Evolutionary conservation across 92 coral and sea anemone species (phyloP), one percentile per base, ranked within the genome.

Genomic region (Meandrina meandrites): DNA sequence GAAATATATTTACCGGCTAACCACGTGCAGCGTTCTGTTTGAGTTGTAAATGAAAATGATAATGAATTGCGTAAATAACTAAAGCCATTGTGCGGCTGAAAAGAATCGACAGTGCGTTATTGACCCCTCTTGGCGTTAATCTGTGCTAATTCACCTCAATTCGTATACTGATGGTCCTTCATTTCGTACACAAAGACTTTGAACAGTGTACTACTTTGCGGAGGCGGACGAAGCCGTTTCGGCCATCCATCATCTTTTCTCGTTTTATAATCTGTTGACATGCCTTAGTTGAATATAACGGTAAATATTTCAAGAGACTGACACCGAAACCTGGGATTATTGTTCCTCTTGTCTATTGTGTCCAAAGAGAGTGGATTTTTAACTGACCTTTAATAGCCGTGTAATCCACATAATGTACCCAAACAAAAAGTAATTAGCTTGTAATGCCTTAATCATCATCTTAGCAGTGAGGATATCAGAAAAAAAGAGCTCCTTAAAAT

Each of bases 171-270:
- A 35, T 37, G 34, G 42, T 37, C 54, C 57, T 42, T n/a, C 15
- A 36, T 36, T 64, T 81, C 56, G 30, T 22, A 19, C 34, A 64
- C 85, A 81, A 67, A 11, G 40, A 24, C 30, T 45, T 17, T 64
- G n/a, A 47, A 81, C 19, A 27, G 28, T 40, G 75, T 15, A 27
- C 73, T 81, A 64, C 85, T 66, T 54, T 42, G 27, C 37, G 58
- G 60, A 81, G 85, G 85, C 16, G 85, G 76, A 40, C 22, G 19
- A 47, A 19, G 14, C n/a, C 24, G 58, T 81, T 9, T 45, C 6
- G 34, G 75, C 11, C 27, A 67, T 81, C 76, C 37, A 81, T 81
- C 85, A 64, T 40, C 37, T 18, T 62, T 81, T 81, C 58, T 28
- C 16, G 40, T 32, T 40, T 66, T 40, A 9, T 37, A 15, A 1